Percentiles rank a stretch among this genome's conserved stretches.
Evolutionary conservation across 2,113 vertebrate species (phyloP).

Genomic region (Machaerirhynchus nigripectus): DNA sequence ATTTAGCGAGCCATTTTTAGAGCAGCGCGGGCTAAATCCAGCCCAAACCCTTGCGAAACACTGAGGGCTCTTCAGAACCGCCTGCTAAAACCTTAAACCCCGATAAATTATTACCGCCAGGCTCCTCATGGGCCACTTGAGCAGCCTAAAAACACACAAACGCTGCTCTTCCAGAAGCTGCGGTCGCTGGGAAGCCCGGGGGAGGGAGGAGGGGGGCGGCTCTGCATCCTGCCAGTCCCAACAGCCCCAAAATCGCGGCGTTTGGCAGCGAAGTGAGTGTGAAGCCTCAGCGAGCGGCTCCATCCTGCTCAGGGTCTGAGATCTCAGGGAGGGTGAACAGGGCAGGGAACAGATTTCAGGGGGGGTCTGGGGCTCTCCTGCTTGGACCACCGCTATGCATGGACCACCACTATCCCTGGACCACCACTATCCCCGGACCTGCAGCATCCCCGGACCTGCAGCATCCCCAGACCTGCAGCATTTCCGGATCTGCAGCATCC

Average conservation of each 20-base stretch:
- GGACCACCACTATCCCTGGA: fast-evolving
- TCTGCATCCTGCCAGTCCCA: background rate
- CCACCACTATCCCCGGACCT: fast-evolving
- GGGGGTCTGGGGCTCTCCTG: background rate
- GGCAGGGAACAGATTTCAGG: background rate
- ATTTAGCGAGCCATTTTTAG: conserved; percentile 52
- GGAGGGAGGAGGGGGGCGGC: background rate
- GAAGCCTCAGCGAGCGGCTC: fast-evolving
- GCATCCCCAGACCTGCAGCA: fast-evolving
- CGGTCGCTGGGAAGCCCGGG: background rate
- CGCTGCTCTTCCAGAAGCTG: background rate
- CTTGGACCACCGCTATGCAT: no score
- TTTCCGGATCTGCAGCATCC: no score
- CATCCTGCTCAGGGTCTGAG: background rate
- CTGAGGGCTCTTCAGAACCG: background rate
- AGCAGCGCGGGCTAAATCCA: conserved; percentile 1
- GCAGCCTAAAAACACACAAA: background rate
- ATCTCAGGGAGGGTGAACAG: fast-evolving
- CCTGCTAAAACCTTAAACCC: background rate
- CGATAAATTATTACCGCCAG: background rate
- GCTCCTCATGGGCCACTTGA: background rate
- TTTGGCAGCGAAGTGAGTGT: background rate
- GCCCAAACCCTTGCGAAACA: background rate
- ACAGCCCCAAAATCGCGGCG: fast-evolving
- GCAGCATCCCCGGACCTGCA: fast-evolving